These are phyloP conservation scores for Ectropis grisescens DNA, from an alignment of 1,140 invertebrate species.

Conservation along the genomic window DNA sequence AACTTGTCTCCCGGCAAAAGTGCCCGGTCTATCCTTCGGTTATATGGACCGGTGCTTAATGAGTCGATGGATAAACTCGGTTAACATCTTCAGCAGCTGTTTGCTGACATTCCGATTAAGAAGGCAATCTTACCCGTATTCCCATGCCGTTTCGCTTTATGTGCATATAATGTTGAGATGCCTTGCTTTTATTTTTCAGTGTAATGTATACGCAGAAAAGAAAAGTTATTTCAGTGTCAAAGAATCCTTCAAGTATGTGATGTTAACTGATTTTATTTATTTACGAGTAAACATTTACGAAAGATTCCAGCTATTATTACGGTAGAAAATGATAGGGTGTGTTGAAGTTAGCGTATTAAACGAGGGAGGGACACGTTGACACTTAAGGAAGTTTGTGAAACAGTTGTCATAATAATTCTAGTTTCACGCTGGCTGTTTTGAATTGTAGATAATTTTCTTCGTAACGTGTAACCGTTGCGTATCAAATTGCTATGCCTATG, in stretches of 20 bases:
- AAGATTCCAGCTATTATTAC: too few species aligned
- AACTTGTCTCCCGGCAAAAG: conserved; percentile 16
- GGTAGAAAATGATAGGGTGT: conserved; percentile 6
- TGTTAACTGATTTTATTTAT: too few species aligned
- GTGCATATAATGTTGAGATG: too few species aligned
- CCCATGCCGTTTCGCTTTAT: too few species aligned
- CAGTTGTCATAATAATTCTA: conserved; percentile 18
- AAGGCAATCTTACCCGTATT: too few species aligned
- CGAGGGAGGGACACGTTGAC: conserved; percentile 5
- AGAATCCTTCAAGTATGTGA: too few species aligned
- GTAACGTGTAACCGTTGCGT: too few species aligned
- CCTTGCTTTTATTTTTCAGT: too few species aligned
- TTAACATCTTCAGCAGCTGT: conserved; percentile 13
- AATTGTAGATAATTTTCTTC: conserved; percentile 8
- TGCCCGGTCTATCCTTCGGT: conserved; percentile 3
- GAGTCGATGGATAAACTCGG: conserved; percentile 11
- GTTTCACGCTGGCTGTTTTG: conserved; percentile 13
- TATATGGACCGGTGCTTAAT: conserved; percentile 9
- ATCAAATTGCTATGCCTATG: too few species aligned
- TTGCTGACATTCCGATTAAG: conserved; percentile 12
- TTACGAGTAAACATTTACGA: too few species aligned
- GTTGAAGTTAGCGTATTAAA: conserved; percentile 3
- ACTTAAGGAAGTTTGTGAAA: conserved; percentile 11
- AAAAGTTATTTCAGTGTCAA: too few species aligned
- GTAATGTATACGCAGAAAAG: too few species aligned